phyloP scores from a whole-genome alignment of 2,888 invertebrate species.

The Drosophila phalerata region DNA sequence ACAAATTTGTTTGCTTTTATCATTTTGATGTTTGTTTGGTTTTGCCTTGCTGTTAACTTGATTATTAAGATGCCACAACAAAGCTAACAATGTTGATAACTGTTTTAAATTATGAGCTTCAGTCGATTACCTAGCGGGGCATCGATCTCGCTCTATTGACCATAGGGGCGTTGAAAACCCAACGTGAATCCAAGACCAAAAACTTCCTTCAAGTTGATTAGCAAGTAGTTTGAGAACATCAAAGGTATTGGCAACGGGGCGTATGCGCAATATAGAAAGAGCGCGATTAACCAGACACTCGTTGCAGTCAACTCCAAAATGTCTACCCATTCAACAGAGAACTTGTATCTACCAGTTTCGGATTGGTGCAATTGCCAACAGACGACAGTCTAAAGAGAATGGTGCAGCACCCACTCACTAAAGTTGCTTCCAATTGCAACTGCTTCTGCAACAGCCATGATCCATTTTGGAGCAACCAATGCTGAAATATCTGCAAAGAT shows the following conservation, averaged over 20 bases:
- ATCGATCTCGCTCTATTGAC: not conserved
- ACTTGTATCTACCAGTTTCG: conserved; percentile 57
- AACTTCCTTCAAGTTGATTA: conserved; percentile 18
- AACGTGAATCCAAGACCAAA: not conserved
- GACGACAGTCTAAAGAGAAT: not conserved
- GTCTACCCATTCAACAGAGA: conserved; percentile 45
- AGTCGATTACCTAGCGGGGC: conserved; percentile 4
- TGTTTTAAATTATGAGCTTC: conserved; percentile 31
- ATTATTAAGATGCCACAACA: conserved; percentile 52
- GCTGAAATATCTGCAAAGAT: too few species aligned
- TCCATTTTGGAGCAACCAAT: too few species aligned
- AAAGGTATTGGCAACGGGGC: conserved; percentile 25
- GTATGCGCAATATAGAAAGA: conserved; percentile 11
- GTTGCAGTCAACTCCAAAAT: conserved; percentile 40
- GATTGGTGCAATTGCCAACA: conserved; percentile 50
- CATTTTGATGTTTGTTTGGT: conserved; percentile 32
- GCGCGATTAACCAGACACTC: conserved; percentile 5
- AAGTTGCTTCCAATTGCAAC: conserved; percentile 19
- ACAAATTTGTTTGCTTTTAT: conserved; percentile 50
- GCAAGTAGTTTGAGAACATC: conserved; percentile 17
- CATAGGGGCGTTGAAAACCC: too few species aligned
- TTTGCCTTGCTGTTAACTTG: conserved; percentile 41
- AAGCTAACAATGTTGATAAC: conserved; percentile 44
- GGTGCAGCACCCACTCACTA: conserved; percentile 31
- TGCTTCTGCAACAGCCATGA: not conserved